Conservation (phyloP, 2,113 vertebrate genomes). For the Sylvietta virens region DNA sequence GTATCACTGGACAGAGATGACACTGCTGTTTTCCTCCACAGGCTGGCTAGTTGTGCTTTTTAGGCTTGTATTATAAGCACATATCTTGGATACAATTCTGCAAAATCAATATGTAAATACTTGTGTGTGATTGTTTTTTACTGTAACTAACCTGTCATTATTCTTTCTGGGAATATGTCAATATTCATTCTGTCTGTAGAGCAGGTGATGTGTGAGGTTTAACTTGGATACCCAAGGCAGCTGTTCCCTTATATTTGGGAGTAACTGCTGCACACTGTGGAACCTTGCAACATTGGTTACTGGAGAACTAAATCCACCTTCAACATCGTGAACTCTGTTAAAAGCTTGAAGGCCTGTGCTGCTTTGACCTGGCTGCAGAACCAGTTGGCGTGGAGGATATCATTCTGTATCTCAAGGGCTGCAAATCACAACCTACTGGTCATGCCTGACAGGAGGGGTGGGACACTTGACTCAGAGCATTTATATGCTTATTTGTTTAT, state of each 20-base stretch:
- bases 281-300: background rate
- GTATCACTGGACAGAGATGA: background rate
- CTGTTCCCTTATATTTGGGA: background rate
- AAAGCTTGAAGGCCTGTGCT: background rate
- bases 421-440: background rate
- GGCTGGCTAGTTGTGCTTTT: background rate
- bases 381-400: background rate
- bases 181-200: background rate
- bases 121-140: background rate
- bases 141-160: background rate
- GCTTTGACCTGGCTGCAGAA: background rate
- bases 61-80: background rate
- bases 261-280: background rate
- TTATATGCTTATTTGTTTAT: background rate
- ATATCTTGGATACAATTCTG: background rate
- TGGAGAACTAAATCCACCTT: background rate
- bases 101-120: background rate
- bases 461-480: background rate
- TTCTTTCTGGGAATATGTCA: background rate
- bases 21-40: background rate
- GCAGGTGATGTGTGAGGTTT: background rate
- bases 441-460: background rate
- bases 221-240: background rate
- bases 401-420: background rate
- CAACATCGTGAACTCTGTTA: background rate